Conservation (phyloP, 2,113 vertebrate species). For the Vidua macroura region DNA sequence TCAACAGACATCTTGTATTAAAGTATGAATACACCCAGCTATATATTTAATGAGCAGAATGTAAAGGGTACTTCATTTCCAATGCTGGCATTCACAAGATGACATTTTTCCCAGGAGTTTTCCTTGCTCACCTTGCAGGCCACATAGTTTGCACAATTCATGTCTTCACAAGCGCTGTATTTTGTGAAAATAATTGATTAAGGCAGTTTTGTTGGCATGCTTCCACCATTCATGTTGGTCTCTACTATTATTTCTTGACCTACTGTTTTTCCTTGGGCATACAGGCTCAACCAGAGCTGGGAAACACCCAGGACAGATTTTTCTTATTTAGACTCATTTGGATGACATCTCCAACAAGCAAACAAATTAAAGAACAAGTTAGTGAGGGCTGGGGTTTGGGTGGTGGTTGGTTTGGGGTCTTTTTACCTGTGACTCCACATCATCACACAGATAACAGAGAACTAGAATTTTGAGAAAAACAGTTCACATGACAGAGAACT, state of each 20-base stretch:
- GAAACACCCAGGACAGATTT: background rate
- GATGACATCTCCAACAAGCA: background rate
- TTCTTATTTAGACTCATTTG: background rate
- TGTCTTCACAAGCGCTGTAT: background rate
- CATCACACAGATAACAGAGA: background rate
- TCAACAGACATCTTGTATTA: background rate
- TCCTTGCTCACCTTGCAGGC: background rate
- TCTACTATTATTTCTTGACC: background rate
- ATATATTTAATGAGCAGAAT: background rate
- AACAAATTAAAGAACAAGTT: background rate
- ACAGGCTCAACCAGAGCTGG: background rate
- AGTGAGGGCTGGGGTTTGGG: background rate
- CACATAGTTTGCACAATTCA: background rate
- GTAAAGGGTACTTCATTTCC: conserved; percentile 3
- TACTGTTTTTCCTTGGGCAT: background rate
- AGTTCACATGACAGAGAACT: background rate
- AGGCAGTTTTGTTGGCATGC: background rate
- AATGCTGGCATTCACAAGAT: background rate
- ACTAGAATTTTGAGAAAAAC: background rate
- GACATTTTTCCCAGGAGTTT: background rate
- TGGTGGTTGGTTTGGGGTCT: background rate
- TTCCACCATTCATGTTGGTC: background rate
- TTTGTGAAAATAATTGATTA: background rate
- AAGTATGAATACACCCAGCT: background rate
- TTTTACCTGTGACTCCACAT: background rate